Conservation (phyloP, 1,140 invertebrate genomes). For the Drosophila sulfurigaster region DNA sequence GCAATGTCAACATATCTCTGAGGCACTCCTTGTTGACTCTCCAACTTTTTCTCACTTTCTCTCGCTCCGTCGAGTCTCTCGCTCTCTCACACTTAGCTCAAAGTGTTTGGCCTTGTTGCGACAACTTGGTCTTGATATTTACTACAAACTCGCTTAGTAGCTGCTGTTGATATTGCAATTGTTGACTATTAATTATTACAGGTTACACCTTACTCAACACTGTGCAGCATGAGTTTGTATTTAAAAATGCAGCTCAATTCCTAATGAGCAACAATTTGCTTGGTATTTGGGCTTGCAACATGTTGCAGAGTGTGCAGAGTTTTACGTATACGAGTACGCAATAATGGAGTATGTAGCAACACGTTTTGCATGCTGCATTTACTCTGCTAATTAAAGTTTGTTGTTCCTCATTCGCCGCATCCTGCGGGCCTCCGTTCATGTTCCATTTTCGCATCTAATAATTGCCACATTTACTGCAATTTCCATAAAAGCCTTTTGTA, state of each 20-base stretch:
- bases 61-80: neutral
- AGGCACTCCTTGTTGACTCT: constrained; percentile 3
- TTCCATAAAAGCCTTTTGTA: constrained; percentile 43
- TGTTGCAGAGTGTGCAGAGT: constrained; percentile 25
- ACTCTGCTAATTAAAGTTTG: constrained; percentile 67
- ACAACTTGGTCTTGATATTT: constrained; percentile 1
- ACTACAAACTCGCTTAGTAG: constrained; percentile 3
- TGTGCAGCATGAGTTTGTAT: constrained; percentile 9
- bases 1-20: constrained; percentile 24
- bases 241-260: neutral
- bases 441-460: constrained; percentile 33
- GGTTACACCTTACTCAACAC: constrained; percentile 15
- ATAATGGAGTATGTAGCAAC: constrained; percentile 20
- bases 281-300: neutral
- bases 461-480: constrained; percentile 64
- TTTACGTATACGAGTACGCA: neutral
- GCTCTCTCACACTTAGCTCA: neutral
- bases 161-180: constrained; percentile 20
- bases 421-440: constrained; percentile 2
- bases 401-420: constrained; percentile 12
- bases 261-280: neutral
- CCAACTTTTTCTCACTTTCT: constrained; percentile 1
- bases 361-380: constrained; percentile 44
- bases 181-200: constrained; percentile 31
- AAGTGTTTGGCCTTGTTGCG: constrained; percentile 21